Evolutionary conservation across 2,113 vertebrate species (phyloP), one percentile per base, ranked within the genome.

Genomic region (Channa argus): DNA sequence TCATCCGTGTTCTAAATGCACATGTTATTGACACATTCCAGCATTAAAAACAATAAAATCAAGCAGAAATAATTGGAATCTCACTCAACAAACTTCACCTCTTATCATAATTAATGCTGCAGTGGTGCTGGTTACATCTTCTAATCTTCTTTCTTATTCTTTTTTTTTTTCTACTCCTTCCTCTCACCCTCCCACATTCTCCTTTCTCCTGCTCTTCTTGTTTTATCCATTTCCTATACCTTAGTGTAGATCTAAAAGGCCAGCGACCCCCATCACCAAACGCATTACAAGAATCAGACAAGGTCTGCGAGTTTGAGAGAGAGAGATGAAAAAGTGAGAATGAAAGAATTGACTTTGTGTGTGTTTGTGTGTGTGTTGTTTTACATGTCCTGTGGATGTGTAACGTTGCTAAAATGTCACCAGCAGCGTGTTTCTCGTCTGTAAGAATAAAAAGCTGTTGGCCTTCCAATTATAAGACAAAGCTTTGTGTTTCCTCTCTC

Each of bases 221-320:
- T 24, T 63, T 9, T 8, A 46, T 67, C 63, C 44, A 71, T 72
- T 75, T 51, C 65, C 11, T 58, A 66, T 59, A 38, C 47, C 52
- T 75, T 58, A 54, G 71, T 51, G 14, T 50, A 63, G 66, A 71
- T 66, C 51, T 50, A 15, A 64, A 58, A 81, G 79, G 71, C 65
- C 83, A 61, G 55, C 75, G 83, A 82, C 83, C 83, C 79, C 63
- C 62, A 71, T 79, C 74, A 71, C 58, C 46, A 37, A 68, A 75
- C 68, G 71, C 79, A 82, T 79, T 78, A 63, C 61, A 54, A 66
- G 59, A 44, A 33, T 24, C 2, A 0, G 43, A 41, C 11, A 10
- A 8, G 3, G 47, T 10, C 36, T 49, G 44, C 37, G 62, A 54
- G 47, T 24, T 7, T 61, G 10, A 45, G 51, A 61, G 41, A 61